Percentiles rank a stretch among this genome's conserved stretches.
phyloP scores from a whole-genome alignment of 2,888 invertebrate genomes.

The Diplolepis rosae region DNA sequence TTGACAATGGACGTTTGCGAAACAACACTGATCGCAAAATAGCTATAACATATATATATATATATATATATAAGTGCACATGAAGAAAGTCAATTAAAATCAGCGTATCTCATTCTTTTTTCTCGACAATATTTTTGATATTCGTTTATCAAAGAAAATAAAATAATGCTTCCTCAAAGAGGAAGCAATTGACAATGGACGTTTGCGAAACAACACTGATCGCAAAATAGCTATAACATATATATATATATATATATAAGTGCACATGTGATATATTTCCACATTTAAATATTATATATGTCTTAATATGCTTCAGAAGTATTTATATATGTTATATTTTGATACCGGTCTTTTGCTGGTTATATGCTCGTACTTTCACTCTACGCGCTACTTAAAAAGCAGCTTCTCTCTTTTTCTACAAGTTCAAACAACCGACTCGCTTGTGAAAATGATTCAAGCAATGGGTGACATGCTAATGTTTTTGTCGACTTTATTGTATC shows the following conservation, averaged over 20 bases:
- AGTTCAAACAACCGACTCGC: constrained; percentile 16
- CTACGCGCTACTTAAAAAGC: constrained; percentile 59
- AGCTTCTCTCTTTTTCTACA: constrained; percentile 46
- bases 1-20: no score
- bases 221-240: neutral
- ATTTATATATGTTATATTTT: constrained; percentile 38
- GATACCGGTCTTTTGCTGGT: constrained; percentile 49
- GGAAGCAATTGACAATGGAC: no score
- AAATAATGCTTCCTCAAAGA: no score
- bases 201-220: neutral
- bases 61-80: neutral
- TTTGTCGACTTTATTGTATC: constrained; percentile 4
- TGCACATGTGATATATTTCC: neutral
- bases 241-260: neutral
- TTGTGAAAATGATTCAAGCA: constrained; percentile 16
- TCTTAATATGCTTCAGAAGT: neutral
- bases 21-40: neutral
- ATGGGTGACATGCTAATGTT: constrained; percentile 1
- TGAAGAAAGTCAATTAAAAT: no score
- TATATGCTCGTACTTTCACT: constrained; percentile 61
- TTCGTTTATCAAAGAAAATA: no score
- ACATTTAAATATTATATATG: neutral
- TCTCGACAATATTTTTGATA: no score
- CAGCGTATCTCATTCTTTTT: no score
- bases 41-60: neutral